Base-by-base conservation (phyloP, 2,113 vertebrate genomes). In the Balaenoptera acutorostrata region DNA sequence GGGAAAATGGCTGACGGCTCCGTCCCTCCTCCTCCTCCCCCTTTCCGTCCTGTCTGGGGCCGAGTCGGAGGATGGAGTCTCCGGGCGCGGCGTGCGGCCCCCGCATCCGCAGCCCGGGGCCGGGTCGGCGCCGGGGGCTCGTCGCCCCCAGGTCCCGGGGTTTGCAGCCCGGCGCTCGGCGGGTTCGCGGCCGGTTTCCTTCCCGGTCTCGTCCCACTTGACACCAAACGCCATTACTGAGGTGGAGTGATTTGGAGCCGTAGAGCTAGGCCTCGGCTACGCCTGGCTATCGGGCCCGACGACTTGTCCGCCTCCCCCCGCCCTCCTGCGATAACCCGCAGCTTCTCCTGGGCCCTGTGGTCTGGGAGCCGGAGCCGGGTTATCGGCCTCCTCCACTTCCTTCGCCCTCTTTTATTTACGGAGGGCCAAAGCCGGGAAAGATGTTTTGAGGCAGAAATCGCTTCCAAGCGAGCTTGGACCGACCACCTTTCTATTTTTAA, bases 1-100 rank as follows among this genome's bases (percentile, higher is more conserved):
- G 98, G 99, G 99, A 99, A 99, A 99, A 99, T 99, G 99, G 99
- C 99, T 99, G 99, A 99, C 99, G 98, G 98, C 97, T 98, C 95
- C 88, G 98, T 97, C 97, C 98, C 96, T 97, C 96, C 96, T 69
- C 96, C 97, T 96, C 91, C 96, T 93, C 95, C 96, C 98, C 98
- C 97, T 98, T 95, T 96, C 98, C 94, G 98, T 97, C 97, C 98
- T 98, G 98, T 98, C 96, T 97, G 97, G 97, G 97, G 97, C 97
- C 91, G 96, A 98, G 95, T 80, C 61, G 97, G 97, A 97, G 97
- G 98, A 97, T 94, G 95, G 97, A 97, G 96, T 36, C 96, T 94
- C 66, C 41, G 20, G 86, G 93, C 95, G 90, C 90, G 59, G 59
- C 93, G 87, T 82, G 96, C 91, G 46, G 86, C 75, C 97, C 87